Evolutionary conservation across 37 sponge, comb jelly and placozoan genomes (phyloP).

Genomic region (Bolinopsis microptera): DNA sequence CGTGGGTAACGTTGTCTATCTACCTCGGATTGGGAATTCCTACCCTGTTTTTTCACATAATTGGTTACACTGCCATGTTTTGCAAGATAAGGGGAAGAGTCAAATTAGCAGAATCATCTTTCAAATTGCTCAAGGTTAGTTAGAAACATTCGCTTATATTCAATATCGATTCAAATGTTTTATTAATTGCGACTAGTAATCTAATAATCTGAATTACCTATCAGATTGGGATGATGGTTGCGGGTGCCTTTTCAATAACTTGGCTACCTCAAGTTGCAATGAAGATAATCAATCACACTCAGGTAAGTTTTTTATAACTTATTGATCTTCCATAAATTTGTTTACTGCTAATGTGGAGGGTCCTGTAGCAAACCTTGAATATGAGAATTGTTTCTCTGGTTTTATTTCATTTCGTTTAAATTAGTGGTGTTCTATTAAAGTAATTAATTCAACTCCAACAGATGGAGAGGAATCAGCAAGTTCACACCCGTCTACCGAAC

Average conservation of each 20-base stretch:
- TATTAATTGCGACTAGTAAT: too few species aligned
- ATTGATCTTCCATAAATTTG: neutral
- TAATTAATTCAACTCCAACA: too few species aligned
- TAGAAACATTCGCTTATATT: too few species aligned
- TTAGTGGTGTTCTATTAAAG: too few species aligned
- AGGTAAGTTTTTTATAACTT: neutral
- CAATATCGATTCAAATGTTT: too few species aligned
- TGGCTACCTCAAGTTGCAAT: conserved; percentile 3
- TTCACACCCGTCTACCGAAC: conserved; percentile 16
- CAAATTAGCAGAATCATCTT: neutral
- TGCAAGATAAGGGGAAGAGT: neutral
- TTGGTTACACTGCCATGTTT: neutral
- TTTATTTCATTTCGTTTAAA: too few species aligned
- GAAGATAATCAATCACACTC: neutral
- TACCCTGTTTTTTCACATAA: neutral
- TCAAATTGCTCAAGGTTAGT: neutral
- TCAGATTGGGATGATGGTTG: neutral
- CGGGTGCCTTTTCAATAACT: neutral
- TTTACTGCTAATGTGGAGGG: too few species aligned
- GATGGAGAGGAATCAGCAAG: neutral
- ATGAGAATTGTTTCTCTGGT: too few species aligned
- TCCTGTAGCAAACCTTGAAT: too few species aligned
- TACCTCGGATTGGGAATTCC: neutral
- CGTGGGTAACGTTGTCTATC: neutral
- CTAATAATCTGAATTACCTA: too few species aligned